These are phyloP conservation scores for Astropecten irregularis DNA, from an alignment of 53 echinoderm and acorn worm genomes.

Conservation along the genomic window DNA sequence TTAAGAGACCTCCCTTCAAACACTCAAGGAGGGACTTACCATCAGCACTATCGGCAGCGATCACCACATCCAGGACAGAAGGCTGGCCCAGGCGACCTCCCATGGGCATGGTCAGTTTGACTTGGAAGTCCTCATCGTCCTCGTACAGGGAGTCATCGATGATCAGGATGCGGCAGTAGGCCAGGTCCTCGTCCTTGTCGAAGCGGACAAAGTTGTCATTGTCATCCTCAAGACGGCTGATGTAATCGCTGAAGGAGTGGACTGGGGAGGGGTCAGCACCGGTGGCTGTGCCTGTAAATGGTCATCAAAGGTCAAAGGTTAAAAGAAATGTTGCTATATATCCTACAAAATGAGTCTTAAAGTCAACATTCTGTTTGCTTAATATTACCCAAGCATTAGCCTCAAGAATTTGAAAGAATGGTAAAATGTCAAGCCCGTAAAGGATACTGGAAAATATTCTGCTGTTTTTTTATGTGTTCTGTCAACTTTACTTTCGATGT, in stretches of 20 bases:
- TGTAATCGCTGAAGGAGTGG: conserved; percentile 95
- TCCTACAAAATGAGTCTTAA: background rate
- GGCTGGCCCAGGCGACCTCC: conserved; percentile 89
- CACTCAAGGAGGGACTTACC: conserved; percentile 89
- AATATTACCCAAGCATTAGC: no score
- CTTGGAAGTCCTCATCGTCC: conserved; percentile 92
- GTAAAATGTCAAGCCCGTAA: no score
- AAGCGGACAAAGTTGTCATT: conserved; percentile 94
- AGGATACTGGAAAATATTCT: no score
- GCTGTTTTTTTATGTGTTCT: no score
- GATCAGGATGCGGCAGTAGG: conserved; percentile 94
- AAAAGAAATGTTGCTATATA: background rate
- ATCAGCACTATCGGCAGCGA: conserved; percentile 87
- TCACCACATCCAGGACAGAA: conserved; percentile 69
- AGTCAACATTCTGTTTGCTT: no score
- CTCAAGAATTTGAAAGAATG: no score
- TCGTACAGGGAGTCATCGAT: conserved; percentile 99
- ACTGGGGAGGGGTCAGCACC: conserved; percentile 97
- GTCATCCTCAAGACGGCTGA: conserved; percentile 97
- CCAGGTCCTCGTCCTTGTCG: conserved; percentile 95
- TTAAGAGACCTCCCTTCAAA: no score
- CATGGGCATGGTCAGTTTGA: conserved; percentile 97
- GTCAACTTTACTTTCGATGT: no score
- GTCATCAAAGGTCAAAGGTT: background rate
- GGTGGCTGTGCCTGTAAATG: conserved; percentile 79